Base-by-base conservation (phyloP, 1,140 invertebrate genomes). In the Stratiolaelaps scimitus region DNA sequence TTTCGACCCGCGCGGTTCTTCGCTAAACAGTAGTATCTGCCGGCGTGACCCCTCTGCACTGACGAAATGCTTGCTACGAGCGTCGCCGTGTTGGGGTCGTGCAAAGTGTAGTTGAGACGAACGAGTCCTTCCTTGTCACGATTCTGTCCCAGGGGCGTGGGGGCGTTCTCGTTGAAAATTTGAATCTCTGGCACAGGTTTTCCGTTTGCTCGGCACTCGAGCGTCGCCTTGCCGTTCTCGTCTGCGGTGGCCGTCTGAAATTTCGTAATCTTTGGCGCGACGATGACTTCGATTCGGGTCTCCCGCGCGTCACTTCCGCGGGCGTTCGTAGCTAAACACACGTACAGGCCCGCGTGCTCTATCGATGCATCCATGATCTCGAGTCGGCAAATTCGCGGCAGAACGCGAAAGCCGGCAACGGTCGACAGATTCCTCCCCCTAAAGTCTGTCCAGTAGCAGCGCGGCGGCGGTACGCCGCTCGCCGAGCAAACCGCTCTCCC, bases 381-480 rank as follows among this genome's bases (percentile, higher is more conserved):
- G 19, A 48, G 15, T 4, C 19, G 20, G 28, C 47, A 48, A 19
- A 28, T 28, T 15, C 28, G 47, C 4, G 47, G 47, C 19, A 23
- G 20, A 4, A 48, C 47, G 20, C 28, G 20, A 28, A 48, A 48
- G 4, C 28, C 47, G 19, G 47, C 19, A 15, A 48, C 28, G 47
- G 28, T 19, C 5, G 47, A 48, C 7, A 48, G 47, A 15, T 48
- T 48, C 15, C 47, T 4, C 15, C 47, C 47, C 15, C 47, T 48
- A 28, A 48, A 48, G 15, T 48, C 47, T 4, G 47, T 48, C 47
- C 47, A 48, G 47, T 48, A 48, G 47, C 47, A 48, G 7, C 20
- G 28, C 47, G 47, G 47, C 5, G 47, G 47, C 4, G 47, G 47
- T 4, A 15, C 28, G 4, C 47, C 47, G 19, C 19, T 23, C 20